phyloP scores from a whole-genome alignment of 2,113 vertebrate species.

The Passer domesticus region DNA sequence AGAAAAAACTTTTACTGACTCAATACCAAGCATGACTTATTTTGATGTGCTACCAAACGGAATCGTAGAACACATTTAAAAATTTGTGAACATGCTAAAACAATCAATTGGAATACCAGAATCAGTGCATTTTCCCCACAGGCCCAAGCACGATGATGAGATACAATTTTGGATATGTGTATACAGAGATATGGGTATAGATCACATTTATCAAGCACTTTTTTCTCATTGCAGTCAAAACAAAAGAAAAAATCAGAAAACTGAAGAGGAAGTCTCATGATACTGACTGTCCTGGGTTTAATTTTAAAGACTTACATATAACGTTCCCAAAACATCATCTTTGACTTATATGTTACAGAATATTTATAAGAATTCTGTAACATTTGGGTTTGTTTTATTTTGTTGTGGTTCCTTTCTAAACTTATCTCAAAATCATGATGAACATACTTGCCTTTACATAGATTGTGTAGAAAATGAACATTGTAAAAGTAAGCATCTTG shows the following conservation, averaged over 20 bases:
- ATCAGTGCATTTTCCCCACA: background rate
- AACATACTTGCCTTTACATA: background rate
- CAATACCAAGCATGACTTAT: background rate
- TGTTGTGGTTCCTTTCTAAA: background rate
- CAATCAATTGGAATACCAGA: background rate
- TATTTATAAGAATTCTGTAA: background rate
- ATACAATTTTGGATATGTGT: background rate
- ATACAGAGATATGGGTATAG: accelerated
- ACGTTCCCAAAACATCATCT: background rate
- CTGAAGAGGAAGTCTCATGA: background rate
- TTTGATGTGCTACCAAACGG: background rate
- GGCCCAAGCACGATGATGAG: background rate
- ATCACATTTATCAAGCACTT: background rate
- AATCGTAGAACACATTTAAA: background rate
- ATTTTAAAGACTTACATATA: background rate
- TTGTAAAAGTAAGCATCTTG: background rate
- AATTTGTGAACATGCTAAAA: background rate
- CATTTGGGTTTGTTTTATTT: background rate
- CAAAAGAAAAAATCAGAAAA: background rate
- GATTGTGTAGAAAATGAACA: background rate
- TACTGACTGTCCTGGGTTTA: background rate
- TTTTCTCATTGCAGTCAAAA: background rate
- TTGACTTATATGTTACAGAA: background rate
- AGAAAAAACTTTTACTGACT: background rate
- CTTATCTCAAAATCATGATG: background rate